phyloP scores from a whole-genome alignment of 1,140 invertebrate species.

The Stenopsyche tienmushanensis region DNA sequence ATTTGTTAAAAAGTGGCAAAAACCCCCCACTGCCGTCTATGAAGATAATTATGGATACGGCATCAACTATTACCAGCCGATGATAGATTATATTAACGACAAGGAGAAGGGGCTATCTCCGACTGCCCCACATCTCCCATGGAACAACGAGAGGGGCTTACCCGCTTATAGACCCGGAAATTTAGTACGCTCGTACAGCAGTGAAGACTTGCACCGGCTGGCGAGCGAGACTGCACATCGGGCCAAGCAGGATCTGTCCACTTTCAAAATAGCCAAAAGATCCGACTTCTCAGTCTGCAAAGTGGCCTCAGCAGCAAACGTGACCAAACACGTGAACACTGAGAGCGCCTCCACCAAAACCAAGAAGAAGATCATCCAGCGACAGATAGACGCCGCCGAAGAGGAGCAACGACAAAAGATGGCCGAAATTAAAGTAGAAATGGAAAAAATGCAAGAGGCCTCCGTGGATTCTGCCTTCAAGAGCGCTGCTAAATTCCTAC shows the following conservation, averaged over 20 bases:
- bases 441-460: slow-evolving; percentile 57
- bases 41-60: slow-evolving; percentile 78
- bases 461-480: slow-evolving; percentile 50
- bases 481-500: slow-evolving; percentile 56
- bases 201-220: slow-evolving; percentile 63
- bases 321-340: slow-evolving; percentile 63
- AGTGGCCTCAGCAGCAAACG: slow-evolving; percentile 64
- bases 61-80: slow-evolving; percentile 79
- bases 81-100: slow-evolving; percentile 76
- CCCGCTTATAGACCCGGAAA: slow-evolving; percentile 60
- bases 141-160: slow-evolving; percentile 69
- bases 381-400: slow-evolving; percentile 47
- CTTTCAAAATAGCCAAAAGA: slow-evolving; percentile 62
- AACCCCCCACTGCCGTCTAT: slow-evolving; percentile 69
- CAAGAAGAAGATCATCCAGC: slow-evolving; percentile 53
- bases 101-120: slow-evolving; percentile 53
- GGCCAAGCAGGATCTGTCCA: slow-evolving; percentile 65
- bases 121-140: slow-evolving; percentile 66
- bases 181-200: slow-evolving; percentile 60
- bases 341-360: slow-evolving; percentile 57
- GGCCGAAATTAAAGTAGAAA: slow-evolving; percentile 52
- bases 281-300: slow-evolving; percentile 67
- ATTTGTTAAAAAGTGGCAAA: slow-evolving; percentile 48
- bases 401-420: slow-evolving; percentile 53
- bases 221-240: slow-evolving; percentile 64